Conservation (phyloP, 2,797 vertebrate species). For the Galago senegalensis region DNA sequence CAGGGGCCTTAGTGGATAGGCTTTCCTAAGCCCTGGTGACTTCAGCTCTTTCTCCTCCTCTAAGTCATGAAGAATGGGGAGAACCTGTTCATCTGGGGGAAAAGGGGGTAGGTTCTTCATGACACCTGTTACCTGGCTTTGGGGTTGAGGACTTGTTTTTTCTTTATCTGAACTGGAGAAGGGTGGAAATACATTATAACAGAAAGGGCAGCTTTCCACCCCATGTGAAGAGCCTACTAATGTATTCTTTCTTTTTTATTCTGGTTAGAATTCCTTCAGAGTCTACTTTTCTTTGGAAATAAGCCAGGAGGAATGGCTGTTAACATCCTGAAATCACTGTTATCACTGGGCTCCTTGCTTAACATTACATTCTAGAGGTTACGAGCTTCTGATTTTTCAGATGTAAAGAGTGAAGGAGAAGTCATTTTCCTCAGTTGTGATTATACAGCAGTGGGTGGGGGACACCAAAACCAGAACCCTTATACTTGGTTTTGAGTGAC, state of each 20-base stretch:
- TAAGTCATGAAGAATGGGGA: background rate
- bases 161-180: background rate
- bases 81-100: background rate
- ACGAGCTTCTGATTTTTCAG: background rate
- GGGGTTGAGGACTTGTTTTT: background rate
- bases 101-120: background rate
- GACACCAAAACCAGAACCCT: background rate
- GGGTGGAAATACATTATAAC: background rate
- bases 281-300: conserved; percentile 12
- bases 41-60: background rate
- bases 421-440: background rate
- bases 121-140: background rate
- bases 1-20: background rate
- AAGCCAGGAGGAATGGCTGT: background rate
- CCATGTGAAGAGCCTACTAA: background rate
- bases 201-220: background rate
- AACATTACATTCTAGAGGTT: background rate
- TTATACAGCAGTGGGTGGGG: background rate
- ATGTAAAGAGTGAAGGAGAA: background rate
- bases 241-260: conserved; percentile 60
- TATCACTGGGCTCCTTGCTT: background rate
- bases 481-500: conserved; percentile 4
- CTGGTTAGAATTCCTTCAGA: conserved; percentile 20
- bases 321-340: background rate
- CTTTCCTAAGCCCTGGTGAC: background rate